Conservation (phyloP, 2,888 invertebrate species). For the Trachelus iudaicus region DNA sequence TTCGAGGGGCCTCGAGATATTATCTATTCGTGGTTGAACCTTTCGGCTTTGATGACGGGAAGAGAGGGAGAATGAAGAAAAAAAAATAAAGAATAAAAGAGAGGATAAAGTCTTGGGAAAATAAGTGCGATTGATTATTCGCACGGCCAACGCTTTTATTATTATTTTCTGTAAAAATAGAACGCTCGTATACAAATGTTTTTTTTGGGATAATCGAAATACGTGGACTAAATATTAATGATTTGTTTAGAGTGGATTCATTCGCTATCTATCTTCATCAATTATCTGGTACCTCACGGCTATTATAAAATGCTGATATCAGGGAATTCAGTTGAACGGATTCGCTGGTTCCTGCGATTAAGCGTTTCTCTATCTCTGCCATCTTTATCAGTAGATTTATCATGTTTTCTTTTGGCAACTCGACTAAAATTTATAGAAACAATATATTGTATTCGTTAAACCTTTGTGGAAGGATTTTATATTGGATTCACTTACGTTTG, state of each 20-base stretch:
- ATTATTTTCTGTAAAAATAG: background rate
- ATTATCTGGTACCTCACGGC: background rate
- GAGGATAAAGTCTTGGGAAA: background rate
- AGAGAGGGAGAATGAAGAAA: background rate
- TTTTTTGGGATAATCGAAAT: background rate
- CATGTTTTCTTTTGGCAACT: slow-evolving; percentile 83
- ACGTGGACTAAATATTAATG: background rate
- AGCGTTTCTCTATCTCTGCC: slow-evolving; percentile 88
- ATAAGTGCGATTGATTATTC: background rate
- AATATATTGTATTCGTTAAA: slow-evolving; percentile 1
- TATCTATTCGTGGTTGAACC: slow-evolving; percentile 9
- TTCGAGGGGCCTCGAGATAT: background rate
- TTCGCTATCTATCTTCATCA: background rate
- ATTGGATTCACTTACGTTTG: slow-evolving; percentile 76
- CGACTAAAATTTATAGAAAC: slow-evolving; percentile 74
- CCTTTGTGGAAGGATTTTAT: slow-evolving; percentile 1
- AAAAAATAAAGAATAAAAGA: slow-evolving; percentile 15
- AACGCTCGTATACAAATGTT: background rate
- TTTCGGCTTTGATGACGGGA: slow-evolving; percentile 14
- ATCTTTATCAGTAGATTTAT: slow-evolving; percentile 85
- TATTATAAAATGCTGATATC: slow-evolving; percentile 84
- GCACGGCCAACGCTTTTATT: background rate
- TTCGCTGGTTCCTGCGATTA: slow-evolving; percentile 90
- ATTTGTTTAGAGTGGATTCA: background rate
- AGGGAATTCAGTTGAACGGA: slow-evolving; percentile 90